Evolutionary conservation across 2,797 vertebrate genomes (phyloP), one percentile per base, ranked within the genome.

Genomic region (Moxostoma hubbsi): DNA sequence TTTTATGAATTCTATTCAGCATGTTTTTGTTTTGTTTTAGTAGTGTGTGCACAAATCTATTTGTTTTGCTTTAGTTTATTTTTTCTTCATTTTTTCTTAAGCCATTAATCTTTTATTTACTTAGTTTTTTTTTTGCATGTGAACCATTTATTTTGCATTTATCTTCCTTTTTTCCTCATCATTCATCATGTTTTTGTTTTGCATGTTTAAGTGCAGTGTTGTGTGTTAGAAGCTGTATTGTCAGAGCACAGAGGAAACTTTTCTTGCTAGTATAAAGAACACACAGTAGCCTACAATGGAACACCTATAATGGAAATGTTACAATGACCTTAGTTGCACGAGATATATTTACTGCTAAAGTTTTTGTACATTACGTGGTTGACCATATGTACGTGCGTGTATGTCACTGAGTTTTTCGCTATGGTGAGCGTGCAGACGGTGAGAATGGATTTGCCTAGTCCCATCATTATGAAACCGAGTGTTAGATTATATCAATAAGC

Each of bases 401-500:
- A 36, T 36, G 36, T 36, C 36, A 36, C 36, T 45, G 9, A 55
- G 58, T 72, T 59, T 67, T 9, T 58, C 8, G 9, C 46, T 13
- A 73, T 79, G 47, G 5, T 64, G 85, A 83, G 87, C 82, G 53
- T 90, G 86, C 86, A 24, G 86, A 73, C 69, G 53, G 83, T 75
- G 24, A 3, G 46, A 57, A 77, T 53, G 51, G 8, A 77, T 73
- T 77, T 65, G 43, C 82, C 69, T 57, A 36, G 75, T 81, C 12
- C 83, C 62, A 50, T 73, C 80, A 79, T 92, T 90, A 89, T 82
- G 86, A 87, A 90, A 91, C 85, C 82, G 85, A 77, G 79, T 53
- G 16, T 53, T 18, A 84, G 67, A 87, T 85, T 70, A 75, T 85
- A 77, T 93, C 90, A 84, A 92, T 92, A 91, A 84, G 77, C 75